Base-by-base conservation (phyloP, 2,888 invertebrate species). In the Protonemura montana region DNA sequence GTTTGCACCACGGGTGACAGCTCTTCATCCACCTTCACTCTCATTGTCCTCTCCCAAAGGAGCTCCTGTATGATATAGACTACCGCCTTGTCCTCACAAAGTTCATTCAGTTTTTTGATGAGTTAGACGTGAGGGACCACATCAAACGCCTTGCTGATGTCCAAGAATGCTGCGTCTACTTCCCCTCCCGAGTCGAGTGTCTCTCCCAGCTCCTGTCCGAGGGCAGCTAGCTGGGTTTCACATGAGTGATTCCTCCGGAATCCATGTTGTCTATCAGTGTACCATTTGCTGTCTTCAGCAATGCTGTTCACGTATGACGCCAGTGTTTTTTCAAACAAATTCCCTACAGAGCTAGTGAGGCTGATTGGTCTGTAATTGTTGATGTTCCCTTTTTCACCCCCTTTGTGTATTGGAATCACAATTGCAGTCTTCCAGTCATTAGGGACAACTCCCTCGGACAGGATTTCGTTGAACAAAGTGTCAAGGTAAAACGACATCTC, bases 321-420 rank as follows among this genome's bases (percentile, higher is more conserved):
- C 16, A 59, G 59, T 59, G 59, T 59, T 59, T 59, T 59, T 21
- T 59, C 59, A 59, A 28, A 78, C 78, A 78, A 0, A 7, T 78
- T 78, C 27, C 78, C 26, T 3, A 78, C 78, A 0, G 78, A 78
- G 78, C 78, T 78, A 27, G 78, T 78, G n/a, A 78, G 78, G 78
- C 78, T 78, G 78, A 78, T 78, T 78, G 78, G 78, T 26, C 6
- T 26, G n/a, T 78, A 78, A n/a, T 78, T 78, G 78, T 78, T 76
- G 76, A 76, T 76, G 76, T 21, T 25, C 76, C 76, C 76, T 13
- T 25, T 76, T 13, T 76, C 76, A 7, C 76, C 76, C 26, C 76
- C 76, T 76, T 78, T 78, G 78, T 27, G 28, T 27, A 78, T 26
- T 3, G 78, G 78, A 26, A 1, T 78, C 28, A 78, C 28, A 5